Percentiles rank a stretch among this genome's conserved stretches.
phyloP scores from a whole-genome alignment of 1,140 invertebrate species.

The Anoplophora glabripennis region DNA sequence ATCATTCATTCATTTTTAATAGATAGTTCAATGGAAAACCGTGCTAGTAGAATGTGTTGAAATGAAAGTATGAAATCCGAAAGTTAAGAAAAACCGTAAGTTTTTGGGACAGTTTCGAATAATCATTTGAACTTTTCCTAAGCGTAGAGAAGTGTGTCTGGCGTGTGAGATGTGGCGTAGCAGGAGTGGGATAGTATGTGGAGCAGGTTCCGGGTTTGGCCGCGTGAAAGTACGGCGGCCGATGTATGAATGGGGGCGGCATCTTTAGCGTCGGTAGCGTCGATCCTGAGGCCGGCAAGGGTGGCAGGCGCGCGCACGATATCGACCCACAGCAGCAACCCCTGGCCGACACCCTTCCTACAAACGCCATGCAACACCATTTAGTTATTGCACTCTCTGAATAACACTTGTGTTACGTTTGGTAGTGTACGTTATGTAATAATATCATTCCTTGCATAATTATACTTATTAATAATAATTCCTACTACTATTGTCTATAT shows the following conservation, averaged over 20 bases:
- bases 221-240: no score
- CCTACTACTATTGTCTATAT: slow-evolving; percentile 49
- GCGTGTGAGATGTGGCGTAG: no score
- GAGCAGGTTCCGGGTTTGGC: slow-evolving; percentile 10
- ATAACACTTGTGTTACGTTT: slow-evolving; percentile 53
- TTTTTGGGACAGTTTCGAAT: no score
- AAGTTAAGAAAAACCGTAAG: no score
- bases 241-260: slow-evolving; percentile 30
- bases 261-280: slow-evolving; percentile 22
- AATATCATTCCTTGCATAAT: slow-evolving; percentile 53
- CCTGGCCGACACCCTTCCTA: slow-evolving; percentile 48
- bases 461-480: slow-evolving; percentile 52
- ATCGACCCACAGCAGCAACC: slow-evolving; percentile 44
- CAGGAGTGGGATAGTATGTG: slow-evolving; percentile 8
- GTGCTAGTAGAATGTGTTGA: no score
- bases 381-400: slow-evolving; percentile 53
- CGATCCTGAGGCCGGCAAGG: slow-evolving; percentile 13
- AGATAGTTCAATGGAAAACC: no score
- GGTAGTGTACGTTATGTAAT: slow-evolving; percentile 53
- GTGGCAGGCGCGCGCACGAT: slow-evolving; percentile 41
- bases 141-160: no score
- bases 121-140: no score
- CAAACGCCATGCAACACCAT: slow-evolving; percentile 49
- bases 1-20: no score
- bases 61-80: no score